phyloP scores from a whole-genome alignment of 2,113 vertebrate genomes.

The Thalassoma bifasciatum region DNA sequence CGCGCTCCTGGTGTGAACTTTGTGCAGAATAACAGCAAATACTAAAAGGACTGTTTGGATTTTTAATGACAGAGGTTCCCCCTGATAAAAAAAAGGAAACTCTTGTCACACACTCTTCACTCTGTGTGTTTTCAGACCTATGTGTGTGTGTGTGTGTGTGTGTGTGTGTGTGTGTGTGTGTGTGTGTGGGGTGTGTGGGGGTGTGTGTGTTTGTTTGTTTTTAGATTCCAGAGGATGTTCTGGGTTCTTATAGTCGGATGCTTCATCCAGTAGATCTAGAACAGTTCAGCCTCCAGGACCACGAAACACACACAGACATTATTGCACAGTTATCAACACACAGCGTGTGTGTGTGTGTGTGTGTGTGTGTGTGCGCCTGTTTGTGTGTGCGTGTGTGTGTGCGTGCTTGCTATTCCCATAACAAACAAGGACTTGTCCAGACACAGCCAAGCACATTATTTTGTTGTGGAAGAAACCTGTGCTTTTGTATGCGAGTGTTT shows the following conservation, averaged over 20 bases:
- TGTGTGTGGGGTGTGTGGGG: neutral
- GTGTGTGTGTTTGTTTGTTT: neutral
- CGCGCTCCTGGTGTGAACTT: neutral
- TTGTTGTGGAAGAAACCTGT: conserved; percentile 8
- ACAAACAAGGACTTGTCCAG: conserved; percentile 40
- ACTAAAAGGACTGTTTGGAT: too few relatives aligned
- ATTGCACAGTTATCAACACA: conserved; percentile 16
- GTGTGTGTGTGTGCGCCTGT: neutral
- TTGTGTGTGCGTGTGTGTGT: neutral
- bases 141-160: too few relatives aligned
- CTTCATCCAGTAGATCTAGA: neutral
- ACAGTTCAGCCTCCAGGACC: conserved; percentile 1
- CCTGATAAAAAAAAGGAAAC: too few relatives aligned
- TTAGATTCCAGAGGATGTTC: neutral
- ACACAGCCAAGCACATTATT: conserved; percentile 24
- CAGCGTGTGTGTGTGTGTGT: conserved; percentile 17
- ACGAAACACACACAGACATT: conserved; percentile 8
- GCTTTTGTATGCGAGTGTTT: conserved; percentile 3
- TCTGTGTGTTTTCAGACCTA: too few relatives aligned
- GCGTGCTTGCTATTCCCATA: neutral
- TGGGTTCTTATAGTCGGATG: neutral
- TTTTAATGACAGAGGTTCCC: too few relatives aligned
- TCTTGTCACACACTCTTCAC: neutral
- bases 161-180: neutral
- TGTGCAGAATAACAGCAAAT: neutral